These are phyloP conservation scores for Tromatobia lineatoria DNA, from an alignment of 2,888 invertebrate species.

Conservation along the genomic window DNA sequence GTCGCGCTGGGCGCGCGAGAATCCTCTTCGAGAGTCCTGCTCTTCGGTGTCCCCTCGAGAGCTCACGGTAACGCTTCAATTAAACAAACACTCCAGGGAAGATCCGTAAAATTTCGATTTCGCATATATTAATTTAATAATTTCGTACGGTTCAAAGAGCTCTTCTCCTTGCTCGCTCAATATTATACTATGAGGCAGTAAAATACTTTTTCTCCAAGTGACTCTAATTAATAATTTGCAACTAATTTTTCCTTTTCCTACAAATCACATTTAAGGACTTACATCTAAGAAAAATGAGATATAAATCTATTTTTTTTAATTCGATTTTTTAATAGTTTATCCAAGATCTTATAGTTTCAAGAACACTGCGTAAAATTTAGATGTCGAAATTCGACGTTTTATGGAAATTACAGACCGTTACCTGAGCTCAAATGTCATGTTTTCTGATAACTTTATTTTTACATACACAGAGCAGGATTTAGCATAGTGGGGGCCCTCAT, in stretches of 20 bases:
- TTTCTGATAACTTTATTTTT: no score
- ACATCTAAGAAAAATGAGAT: no score
- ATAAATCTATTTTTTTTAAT: no score
- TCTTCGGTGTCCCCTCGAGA: slow-evolving; percentile 28
- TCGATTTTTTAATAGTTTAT: no score
- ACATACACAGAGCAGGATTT: no score
- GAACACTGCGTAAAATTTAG: no score
- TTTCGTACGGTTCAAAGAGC: slow-evolving; percentile 53
- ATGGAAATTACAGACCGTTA: no score
- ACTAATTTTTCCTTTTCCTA: slow-evolving; percentile 13
- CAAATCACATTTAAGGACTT: no score
- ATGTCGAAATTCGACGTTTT: no score
- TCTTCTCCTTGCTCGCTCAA: not conserved
- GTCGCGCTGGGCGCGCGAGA: slow-evolving; percentile 7
- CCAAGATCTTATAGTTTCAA: no score
- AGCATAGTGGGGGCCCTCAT: no score
- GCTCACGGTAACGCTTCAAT: slow-evolving; percentile 73
- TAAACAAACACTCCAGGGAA: slow-evolving; percentile 75
- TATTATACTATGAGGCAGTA: not conserved
- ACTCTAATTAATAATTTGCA: slow-evolving; percentile 18
- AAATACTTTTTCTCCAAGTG: slow-evolving; percentile 6
- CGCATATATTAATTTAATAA: slow-evolving; percentile 72
- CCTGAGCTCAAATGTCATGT: no score
- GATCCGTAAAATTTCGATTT: slow-evolving; percentile 75
- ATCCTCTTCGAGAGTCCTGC: slow-evolving; percentile 5